Base-by-base conservation (phyloP, 1,140 invertebrate species). In the Spodoptera frugiperda region DNA sequence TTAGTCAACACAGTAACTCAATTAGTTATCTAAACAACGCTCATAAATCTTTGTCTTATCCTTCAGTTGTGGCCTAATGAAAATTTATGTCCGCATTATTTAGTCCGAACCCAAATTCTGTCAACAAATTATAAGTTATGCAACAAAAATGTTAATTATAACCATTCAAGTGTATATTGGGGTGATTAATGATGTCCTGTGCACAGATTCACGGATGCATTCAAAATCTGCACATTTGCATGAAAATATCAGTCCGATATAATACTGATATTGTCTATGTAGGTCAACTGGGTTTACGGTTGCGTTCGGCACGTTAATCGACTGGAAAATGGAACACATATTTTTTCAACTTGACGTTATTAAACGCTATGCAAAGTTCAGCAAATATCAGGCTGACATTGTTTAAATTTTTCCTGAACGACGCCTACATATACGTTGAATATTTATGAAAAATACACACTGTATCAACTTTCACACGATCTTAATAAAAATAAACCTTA, bases 11-110 rank as follows among this genome's bases (percentile, higher is more conserved):
- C 57, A 17, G 57, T 61, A 39, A 61, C 57, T 61, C 51, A 55
- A 71, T 54, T 55, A 55, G 17, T 71, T 55, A 71, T 54, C n/a
- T 57, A 71, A 71, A 57, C 68, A 71, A 74, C 44, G 44, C 17
- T 63, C 55, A 57, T 74, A 74, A 74, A 74, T 74, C 54, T 51
- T 74, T 49, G 55, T 74, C 71, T 61, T 74, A 59, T 74, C 55
- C 71, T 74, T 74, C 71, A 74, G 71, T 39, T 63, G 25, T 25
- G 49, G 55, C 30, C 48, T 65, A 67, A 76, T 67, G 73, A 76
- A 67, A 76, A 76, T 76, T 76, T 76, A 76, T 54, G 73, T 33
- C 19, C 49, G 57, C 48, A 46, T 57, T 71, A 19, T 55, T 71
- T 54, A 71, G 49, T 44, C 21, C n/a, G 33, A 9, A 39, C 33